Evolutionary conservation across 2,888 invertebrate species (phyloP).

Genomic region (Cybosia mesomella): DNA sequence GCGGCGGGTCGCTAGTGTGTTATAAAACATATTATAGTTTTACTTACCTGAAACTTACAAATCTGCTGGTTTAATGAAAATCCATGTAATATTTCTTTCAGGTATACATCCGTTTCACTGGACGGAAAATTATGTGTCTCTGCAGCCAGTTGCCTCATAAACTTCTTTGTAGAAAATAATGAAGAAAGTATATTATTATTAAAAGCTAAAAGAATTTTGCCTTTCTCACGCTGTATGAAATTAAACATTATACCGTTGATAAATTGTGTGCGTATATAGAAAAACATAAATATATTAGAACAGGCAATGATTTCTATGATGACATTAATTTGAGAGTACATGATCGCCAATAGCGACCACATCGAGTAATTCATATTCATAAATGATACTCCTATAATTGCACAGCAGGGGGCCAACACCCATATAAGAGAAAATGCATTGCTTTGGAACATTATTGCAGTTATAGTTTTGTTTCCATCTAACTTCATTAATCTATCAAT

Average conservation of each 20-base stretch:
- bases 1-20: too few relatives aligned
- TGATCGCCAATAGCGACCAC: slow-evolving; percentile 36
- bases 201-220: slow-evolving; percentile 19
- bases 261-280: slow-evolving; percentile 60
- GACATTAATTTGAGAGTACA: slow-evolving; percentile 53
- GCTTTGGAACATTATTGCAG: slow-evolving; percentile 43
- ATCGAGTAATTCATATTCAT: slow-evolving; percentile 30
- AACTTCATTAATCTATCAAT: slow-evolving; percentile 68
- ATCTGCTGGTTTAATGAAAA: slow-evolving; percentile 56
- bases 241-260: slow-evolving; percentile 67
- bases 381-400: slow-evolving; percentile 29
- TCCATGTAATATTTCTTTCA: slow-evolving; percentile 58
- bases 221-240: slow-evolving; percentile 51
- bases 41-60: slow-evolving; percentile 61
- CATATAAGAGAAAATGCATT: slow-evolving; percentile 45
- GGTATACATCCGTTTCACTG: slow-evolving; percentile 57
- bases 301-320: slow-evolving; percentile 61
- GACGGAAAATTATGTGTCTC: slow-evolving; percentile 57
- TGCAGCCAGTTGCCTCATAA: slow-evolving; percentile 55
- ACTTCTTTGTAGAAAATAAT: slow-evolving; percentile 40
- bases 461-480: slow-evolving; percentile 54
- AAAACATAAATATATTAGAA: slow-evolving; percentile 61
- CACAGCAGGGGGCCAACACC: slow-evolving; percentile 32
- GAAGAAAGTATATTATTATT: slow-evolving; percentile 21
- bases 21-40: background rate